Conservation (phyloP, 2,888 invertebrate species). For the Cistogaster globosa region DNA sequence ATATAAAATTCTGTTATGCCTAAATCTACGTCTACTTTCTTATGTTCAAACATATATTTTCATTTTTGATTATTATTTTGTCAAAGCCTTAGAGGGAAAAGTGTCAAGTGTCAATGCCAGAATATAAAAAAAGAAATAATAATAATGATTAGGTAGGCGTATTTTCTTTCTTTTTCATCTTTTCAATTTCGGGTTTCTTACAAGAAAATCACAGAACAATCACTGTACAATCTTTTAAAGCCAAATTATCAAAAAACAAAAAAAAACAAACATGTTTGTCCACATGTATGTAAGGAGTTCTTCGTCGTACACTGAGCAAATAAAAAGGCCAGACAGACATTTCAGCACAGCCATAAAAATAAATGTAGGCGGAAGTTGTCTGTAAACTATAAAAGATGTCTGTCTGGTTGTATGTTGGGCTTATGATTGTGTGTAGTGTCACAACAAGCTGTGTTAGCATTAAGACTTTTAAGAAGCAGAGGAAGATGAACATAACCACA, state of each 20-base stretch:
- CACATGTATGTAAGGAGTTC: not conserved
- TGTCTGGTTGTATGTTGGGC: slow-evolving; percentile 21
- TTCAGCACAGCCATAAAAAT: slow-evolving; percentile 32
- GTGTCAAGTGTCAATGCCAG: slow-evolving; percentile 67
- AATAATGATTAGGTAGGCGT: slow-evolving; percentile 65
- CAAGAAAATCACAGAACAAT: slow-evolving; percentile 16
- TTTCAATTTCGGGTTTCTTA: slow-evolving; percentile 38
- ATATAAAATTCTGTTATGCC: not conserved
- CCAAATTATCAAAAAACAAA: slow-evolving; percentile 40
- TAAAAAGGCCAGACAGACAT: slow-evolving; percentile 33
- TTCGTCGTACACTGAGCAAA: slow-evolving; percentile 22
- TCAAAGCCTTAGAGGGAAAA: slow-evolving; percentile 42
- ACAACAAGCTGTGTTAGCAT: slow-evolving; percentile 38
- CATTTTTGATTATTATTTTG: slow-evolving; percentile 33
- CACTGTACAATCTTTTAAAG: slow-evolving; percentile 34
- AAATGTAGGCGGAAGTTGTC: slow-evolving; percentile 66
- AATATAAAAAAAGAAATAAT: slow-evolving; percentile 24
- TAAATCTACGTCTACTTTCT: not conserved
- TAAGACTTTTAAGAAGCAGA: slow-evolving; percentile 30
- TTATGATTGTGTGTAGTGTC: not conserved
- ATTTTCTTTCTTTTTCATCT: not conserved
- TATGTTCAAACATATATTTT: not conserved
- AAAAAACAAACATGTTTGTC: not conserved
- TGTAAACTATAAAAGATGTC: slow-evolving; percentile 56
- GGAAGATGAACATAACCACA: slow-evolving; percentile 58